Percentiles rank a stretch among this genome's conserved stretches.
Conservation (phyloP, 37 sponge, comb jelly and placozoan species). For the Beroe forskalii region DNA sequence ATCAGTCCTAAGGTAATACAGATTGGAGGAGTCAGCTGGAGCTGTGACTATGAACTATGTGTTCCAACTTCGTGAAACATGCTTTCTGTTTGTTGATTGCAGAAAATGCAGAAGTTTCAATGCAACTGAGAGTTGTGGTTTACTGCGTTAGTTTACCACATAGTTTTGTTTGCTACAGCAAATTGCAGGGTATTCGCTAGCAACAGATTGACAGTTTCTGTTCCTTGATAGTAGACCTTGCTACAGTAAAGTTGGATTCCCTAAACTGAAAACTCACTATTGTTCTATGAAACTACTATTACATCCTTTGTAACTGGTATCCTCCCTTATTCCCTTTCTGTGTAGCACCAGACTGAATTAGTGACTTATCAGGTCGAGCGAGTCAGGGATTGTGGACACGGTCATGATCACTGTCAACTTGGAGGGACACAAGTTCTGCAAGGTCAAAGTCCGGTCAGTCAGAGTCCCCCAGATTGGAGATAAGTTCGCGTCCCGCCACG, state of each 20-base stretch:
- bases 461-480: constrained; percentile 98
- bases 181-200: constrained; percentile 61
- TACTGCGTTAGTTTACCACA: neutral
- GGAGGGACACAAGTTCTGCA: constrained; percentile 98
- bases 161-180: constrained; percentile 29
- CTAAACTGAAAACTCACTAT: no score
- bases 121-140: constrained; percentile 65
- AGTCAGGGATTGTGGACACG: constrained; percentile 96
- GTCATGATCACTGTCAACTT: constrained; percentile 95
- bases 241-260: no score
- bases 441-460: constrained; percentile 93
- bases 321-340: neutral
- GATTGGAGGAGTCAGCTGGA: no score
- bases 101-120: no score
- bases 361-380: constrained; percentile 84
- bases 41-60: no score
- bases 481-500: constrained; percentile 99
- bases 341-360: no score
- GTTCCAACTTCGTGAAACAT: no score
- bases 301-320: no score
- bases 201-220: constrained; percentile 66
- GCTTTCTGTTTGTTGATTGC: no score
- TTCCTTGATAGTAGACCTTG: constrained; percentile 65
- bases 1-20: no score
- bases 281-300: no score